Evolutionary conservation across 1,140 invertebrate species (phyloP).

Genomic region (Reticulitermes speratus): DNA sequence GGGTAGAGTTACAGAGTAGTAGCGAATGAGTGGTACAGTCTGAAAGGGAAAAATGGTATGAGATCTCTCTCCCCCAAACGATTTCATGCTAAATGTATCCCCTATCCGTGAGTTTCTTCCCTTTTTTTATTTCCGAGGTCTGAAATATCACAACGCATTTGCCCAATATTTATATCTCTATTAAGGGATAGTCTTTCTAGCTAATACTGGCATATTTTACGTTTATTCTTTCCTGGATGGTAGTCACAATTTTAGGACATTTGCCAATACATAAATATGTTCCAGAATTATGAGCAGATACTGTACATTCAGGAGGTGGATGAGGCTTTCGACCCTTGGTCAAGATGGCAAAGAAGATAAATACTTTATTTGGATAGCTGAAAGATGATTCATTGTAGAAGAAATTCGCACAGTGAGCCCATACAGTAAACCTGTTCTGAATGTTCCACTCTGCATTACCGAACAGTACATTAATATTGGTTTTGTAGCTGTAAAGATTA

Average conservation of each 20-base stretch:
- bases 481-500: not conserved
- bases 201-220: not conserved
- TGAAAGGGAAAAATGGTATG: not conserved
- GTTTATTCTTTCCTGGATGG: too few species aligned
- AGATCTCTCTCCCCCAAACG: not conserved
- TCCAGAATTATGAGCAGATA: not conserved
- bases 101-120: too few species aligned
- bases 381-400: not conserved
- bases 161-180: constrained; percentile 12
- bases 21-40: not conserved
- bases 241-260: not conserved
- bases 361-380: not conserved
- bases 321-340: not conserved
- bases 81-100: constrained; percentile 10
- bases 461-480: not conserved
- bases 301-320: not conserved
- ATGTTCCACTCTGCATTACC: not conserved
- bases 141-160: not conserved
- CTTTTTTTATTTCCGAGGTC: not conserved
- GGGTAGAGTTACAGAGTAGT: not conserved
- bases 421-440: not conserved
- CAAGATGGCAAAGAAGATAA: not conserved
- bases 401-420: not conserved
- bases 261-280: not conserved
- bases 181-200: not conserved